Conservation (phyloP, 2,113 vertebrate genomes). For the Ophiodon elongatus region DNA sequence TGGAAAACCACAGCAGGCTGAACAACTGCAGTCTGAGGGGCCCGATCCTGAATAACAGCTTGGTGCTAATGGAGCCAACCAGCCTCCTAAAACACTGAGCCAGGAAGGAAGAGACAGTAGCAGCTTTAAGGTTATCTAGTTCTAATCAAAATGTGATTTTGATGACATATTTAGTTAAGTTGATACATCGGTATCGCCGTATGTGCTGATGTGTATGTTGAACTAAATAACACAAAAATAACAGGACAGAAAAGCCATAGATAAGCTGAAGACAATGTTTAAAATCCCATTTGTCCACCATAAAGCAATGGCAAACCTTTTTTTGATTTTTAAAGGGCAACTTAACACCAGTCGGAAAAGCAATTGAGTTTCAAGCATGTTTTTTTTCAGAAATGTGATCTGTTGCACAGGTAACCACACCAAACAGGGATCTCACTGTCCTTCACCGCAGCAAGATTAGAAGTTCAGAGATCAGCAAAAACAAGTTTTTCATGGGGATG, state of each 20-base stretch:
- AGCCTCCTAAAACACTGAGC: conserved; percentile 1
- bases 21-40: conserved; percentile 25
- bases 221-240: not conserved
- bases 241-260: not conserved
- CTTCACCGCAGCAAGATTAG: not conserved
- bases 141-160: not conserved
- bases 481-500: not conserved
- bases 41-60: conserved; percentile 21
- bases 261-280: not conserved
- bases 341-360: not conserved
- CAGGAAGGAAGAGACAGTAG: not conserved
- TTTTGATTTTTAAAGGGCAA: not conserved
- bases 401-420: not conserved
- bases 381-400: not conserved
- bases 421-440: not conserved
- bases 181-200: not conserved
- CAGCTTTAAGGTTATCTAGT: not conserved
- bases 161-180: not conserved
- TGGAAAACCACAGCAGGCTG: conserved; percentile 17
- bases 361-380: not conserved
- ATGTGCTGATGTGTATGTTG: not conserved
- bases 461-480: not conserved
- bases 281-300: not conserved
- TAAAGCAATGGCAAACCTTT: not conserved
- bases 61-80: conserved; percentile 35